Percentiles rank a stretch among this genome's conserved stretches.
phyloP scores from a whole-genome alignment of 2,888 invertebrate genomes.

The Dynastes hyllus region DNA sequence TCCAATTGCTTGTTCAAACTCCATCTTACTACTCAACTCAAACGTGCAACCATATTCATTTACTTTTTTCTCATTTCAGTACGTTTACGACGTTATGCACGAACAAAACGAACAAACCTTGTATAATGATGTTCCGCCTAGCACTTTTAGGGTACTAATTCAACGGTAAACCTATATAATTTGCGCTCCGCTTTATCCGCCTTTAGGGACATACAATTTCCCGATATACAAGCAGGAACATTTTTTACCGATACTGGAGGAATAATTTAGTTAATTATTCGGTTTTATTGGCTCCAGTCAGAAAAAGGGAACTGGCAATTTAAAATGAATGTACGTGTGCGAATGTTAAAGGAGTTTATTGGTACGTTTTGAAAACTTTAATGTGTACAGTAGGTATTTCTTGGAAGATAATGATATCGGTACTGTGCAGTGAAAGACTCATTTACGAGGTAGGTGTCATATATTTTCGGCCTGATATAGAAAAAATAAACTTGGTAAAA shows the following conservation, averaged over 20 bases:
- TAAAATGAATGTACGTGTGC: not conserved
- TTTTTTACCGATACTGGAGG: slow-evolving; percentile 5
- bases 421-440: no score
- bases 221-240: slow-evolving; percentile 13
- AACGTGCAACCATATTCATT: not conserved
- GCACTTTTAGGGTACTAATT: slow-evolving; percentile 22
- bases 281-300: slow-evolving; percentile 6
- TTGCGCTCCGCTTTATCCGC: slow-evolving; percentile 30
- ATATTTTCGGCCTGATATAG: no score
- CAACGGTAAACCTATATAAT: slow-evolving; percentile 31
- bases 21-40: not conserved
- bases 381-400: no score
- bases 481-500: no score
- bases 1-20: not conserved
- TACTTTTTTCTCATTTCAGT: not conserved
- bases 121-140: slow-evolving; percentile 26
- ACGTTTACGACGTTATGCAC: not conserved
- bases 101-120: slow-evolving; percentile 17
- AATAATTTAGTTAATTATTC: slow-evolving; percentile 31
- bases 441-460: no score
- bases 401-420: no score
- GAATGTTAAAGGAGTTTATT: not conserved
- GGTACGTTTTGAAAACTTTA: not conserved
- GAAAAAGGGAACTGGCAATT: slow-evolving; percentile 19
- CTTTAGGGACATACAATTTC: slow-evolving; percentile 29